phyloP scores from a whole-genome alignment of 35 echinoderm and acorn worm genomes.

The Chiridota heheva region DNA sequence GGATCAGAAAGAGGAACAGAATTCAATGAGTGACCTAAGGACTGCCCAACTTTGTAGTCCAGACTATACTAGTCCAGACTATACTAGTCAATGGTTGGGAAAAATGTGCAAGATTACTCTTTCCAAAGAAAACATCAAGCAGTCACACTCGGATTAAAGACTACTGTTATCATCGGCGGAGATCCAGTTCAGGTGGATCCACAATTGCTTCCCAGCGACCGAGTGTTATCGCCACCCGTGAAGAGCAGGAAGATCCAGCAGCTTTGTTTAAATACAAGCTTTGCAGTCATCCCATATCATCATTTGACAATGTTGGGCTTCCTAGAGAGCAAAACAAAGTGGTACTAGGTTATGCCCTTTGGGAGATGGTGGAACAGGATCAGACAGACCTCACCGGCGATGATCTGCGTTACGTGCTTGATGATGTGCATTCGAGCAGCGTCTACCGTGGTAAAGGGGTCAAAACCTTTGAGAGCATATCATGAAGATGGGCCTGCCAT shows the following conservation, averaged over 20 bases:
- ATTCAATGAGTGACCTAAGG: too few species aligned
- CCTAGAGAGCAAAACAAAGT: too few species aligned
- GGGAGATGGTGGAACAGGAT: too few species aligned
- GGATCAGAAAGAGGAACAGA: too few species aligned
- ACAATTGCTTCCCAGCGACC: slow-evolving; percentile 38
- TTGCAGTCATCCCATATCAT: too few species aligned
- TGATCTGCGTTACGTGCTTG: too few species aligned
- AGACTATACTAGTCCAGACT: slow-evolving; percentile 23
- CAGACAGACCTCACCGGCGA: too few species aligned
- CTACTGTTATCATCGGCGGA: slow-evolving; percentile 12
- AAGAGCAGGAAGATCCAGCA: slow-evolving; percentile 33
- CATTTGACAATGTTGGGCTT: too few species aligned
- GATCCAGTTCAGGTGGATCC: slow-evolving; percentile 47
- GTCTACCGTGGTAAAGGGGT: slow-evolving; percentile 37
- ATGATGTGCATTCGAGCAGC: slow-evolving; percentile 26
- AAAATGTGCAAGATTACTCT: slow-evolving; percentile 19
- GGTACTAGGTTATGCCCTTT: too few species aligned
- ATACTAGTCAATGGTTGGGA: slow-evolving; percentile 29
- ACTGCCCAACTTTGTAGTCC: too few species aligned
- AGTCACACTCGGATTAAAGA: slow-evolving; percentile 33
- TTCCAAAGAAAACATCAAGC: slow-evolving; percentile 43
- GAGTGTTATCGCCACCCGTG: slow-evolving; percentile 12
- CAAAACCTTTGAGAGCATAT: slow-evolving; percentile 46
- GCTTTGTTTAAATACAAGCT: slow-evolving; percentile 41
- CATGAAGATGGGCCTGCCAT: slow-evolving; percentile 42